phyloP scores from a whole-genome alignment of 1,140 invertebrate genomes.

The Pogonomyrmex californicus region DNA sequence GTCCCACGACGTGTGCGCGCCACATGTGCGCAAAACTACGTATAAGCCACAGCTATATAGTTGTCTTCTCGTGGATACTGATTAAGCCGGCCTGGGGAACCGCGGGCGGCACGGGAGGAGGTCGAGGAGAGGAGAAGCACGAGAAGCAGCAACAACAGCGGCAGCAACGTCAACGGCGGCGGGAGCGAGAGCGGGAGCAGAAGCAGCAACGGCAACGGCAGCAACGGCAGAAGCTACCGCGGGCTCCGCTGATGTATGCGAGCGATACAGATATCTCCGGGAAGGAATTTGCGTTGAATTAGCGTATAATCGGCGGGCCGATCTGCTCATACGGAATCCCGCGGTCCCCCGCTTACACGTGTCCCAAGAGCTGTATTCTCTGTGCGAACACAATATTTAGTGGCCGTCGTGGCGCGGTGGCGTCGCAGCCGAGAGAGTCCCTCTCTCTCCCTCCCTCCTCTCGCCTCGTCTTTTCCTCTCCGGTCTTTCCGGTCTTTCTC shows the following conservation, averaged over 20 bases:
- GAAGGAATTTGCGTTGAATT: slow-evolving; percentile 87
- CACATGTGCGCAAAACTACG: slow-evolving; percentile 72
- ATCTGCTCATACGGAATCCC: slow-evolving; percentile 85
- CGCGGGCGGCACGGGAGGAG: slow-evolving; percentile 44
- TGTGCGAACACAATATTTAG: slow-evolving; percentile 85
- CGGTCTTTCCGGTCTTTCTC: not conserved
- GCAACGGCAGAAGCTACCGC: slow-evolving; percentile 73
- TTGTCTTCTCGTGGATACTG: slow-evolving; percentile 77
- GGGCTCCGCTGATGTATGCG: slow-evolving; percentile 81
- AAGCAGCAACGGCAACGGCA: slow-evolving; percentile 55
- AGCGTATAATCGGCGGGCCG: slow-evolving; percentile 86
- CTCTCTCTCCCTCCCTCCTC: slow-evolving; percentile 69
- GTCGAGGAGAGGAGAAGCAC: slow-evolving; percentile 1
- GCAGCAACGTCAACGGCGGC: not conserved
- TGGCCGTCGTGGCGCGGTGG: slow-evolving; percentile 71
- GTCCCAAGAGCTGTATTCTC: slow-evolving; percentile 84
- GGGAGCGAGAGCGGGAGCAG: slow-evolving; percentile 14
- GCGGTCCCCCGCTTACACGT: slow-evolving; percentile 85
- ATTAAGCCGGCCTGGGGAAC: slow-evolving; percentile 69
- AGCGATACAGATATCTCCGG: slow-evolving; percentile 85
- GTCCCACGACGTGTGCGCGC: slow-evolving; percentile 46
- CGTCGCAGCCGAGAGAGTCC: slow-evolving; percentile 49
- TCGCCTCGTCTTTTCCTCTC: slow-evolving; percentile 29
- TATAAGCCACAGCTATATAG: slow-evolving; percentile 72
- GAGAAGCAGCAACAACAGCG: slow-evolving; percentile 32